Evolutionary conservation across 1,140 invertebrate species (phyloP).

Genomic region (Sipha flava): DNA sequence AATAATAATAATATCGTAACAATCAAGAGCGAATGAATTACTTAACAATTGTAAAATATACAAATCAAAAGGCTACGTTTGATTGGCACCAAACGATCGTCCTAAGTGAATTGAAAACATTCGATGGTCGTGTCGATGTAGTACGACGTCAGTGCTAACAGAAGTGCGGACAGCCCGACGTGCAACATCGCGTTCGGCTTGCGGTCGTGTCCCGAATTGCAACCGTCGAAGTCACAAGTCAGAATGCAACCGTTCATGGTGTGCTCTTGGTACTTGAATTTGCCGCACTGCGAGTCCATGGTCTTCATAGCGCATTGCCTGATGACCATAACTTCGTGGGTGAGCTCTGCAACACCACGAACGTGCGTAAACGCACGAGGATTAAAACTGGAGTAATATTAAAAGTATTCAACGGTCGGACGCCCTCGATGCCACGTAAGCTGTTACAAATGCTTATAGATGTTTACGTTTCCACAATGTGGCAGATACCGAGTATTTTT

Average conservation of each 20-base stretch:
- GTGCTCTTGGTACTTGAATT: constrained; percentile 47
- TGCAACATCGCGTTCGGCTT: background rate
- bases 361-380: no score
- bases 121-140: background rate
- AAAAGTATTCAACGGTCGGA: no score
- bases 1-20: background rate
- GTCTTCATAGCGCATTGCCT: constrained; percentile 51
- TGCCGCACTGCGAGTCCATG: constrained; percentile 51
- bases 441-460: no score
- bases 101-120: constrained; percentile 1
- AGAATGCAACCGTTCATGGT: constrained; percentile 50
- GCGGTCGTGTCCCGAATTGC: constrained; percentile 35
- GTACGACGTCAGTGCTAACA: background rate
- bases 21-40: background rate
- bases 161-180: background rate
- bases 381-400: no score
- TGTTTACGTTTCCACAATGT: no score
- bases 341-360: constrained; percentile 36
- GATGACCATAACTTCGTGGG: constrained; percentile 44
- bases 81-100: background rate
- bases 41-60: background rate
- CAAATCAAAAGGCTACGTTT: background rate
- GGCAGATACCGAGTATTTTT: no score
- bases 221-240: constrained; percentile 47
- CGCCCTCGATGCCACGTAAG: no score